Base-by-base conservation (phyloP, 1,140 invertebrate species). In the Trialeurodes vaporariorum region DNA sequence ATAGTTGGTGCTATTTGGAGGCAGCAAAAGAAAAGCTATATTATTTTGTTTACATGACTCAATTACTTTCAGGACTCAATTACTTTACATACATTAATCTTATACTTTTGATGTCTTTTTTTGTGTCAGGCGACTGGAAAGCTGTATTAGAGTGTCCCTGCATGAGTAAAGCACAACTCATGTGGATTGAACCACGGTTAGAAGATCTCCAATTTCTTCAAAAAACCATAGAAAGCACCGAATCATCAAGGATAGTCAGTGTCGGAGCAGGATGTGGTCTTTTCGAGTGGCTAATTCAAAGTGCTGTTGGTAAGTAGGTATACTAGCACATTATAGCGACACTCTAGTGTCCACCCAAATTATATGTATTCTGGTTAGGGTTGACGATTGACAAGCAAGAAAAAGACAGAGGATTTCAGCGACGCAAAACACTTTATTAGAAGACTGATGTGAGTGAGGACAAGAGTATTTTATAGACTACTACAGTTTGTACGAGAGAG, bases 181-280 rank as follows among this genome's bases (percentile, higher is more conserved):
- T 49, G 34, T 86, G 85, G 85, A 76, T 82, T 21, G 79, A 84
- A 78, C 85, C 84, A 0, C 80, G 77, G 26, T 69, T 79, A 27
- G 71, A 75, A 27, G 80, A 84, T 71, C 74, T 86, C 27, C 25
- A 71, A 5, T 71, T 81, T 77, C 76, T 79, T 78, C 17, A 74
- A 77, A 71, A 64, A 73, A 25, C 63, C 75, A 27, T 69, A 80
- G 11, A 26, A 69, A 25, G 67, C 76, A 25, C 69, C 73, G 61
- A 69, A 70, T 63, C 68, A 79, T 26, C 63, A 69, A n/a, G 78
- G 79, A 25, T 83, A 62, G 72, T 77, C 21, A 84, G 82, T 26
- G 75, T 85, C 61, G 83, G 83, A n/a, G 84, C 83, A 71, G 83
- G 83, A 13, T 80, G 79, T 70, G 83, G 83, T 61, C 74, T 85